phyloP scores from a whole-genome alignment of 2,797 vertebrate genomes.

The Odontamblyopus lacepedii region DNA sequence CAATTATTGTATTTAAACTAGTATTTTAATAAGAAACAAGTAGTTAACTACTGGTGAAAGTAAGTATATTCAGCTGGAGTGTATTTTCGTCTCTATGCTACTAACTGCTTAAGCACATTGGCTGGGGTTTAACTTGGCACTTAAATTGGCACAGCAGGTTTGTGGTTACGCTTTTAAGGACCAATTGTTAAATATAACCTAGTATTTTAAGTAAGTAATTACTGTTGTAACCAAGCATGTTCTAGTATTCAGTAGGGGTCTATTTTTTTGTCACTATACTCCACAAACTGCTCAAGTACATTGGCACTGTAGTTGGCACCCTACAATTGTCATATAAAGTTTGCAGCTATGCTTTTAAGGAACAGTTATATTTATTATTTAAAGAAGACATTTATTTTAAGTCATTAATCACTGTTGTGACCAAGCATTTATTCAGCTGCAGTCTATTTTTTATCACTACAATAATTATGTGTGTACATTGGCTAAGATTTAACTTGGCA shows the following conservation, averaged over 20 bases:
- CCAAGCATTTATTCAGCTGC: too few species aligned
- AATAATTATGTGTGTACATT: background rate
- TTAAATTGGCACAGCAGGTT: constrained; percentile 26
- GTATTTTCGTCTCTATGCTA: too few species aligned
- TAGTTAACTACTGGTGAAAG: background rate
- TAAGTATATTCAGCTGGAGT: background rate
- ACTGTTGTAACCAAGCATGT: background rate
- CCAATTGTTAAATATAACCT: background rate
- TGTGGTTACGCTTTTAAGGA: constrained; percentile 35
- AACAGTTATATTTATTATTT: too few species aligned
- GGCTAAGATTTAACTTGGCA: background rate
- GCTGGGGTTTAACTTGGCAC: too few species aligned
- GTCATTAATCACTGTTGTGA: too few species aligned
- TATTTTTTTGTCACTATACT: too few species aligned
- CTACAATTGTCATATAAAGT: too few species aligned
- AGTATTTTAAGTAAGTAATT: background rate
- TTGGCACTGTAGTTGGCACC: too few species aligned
- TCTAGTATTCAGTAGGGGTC: background rate
- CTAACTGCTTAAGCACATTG: too few species aligned
- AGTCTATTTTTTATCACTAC: background rate
- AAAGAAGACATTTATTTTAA: too few species aligned
- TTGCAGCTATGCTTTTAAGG: too few species aligned
- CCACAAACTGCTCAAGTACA: too few species aligned
- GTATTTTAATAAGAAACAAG: background rate
- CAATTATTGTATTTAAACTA: background rate